Base-by-base conservation (phyloP, 1,140 invertebrate genomes). In the Drosophila pachea region DNA sequence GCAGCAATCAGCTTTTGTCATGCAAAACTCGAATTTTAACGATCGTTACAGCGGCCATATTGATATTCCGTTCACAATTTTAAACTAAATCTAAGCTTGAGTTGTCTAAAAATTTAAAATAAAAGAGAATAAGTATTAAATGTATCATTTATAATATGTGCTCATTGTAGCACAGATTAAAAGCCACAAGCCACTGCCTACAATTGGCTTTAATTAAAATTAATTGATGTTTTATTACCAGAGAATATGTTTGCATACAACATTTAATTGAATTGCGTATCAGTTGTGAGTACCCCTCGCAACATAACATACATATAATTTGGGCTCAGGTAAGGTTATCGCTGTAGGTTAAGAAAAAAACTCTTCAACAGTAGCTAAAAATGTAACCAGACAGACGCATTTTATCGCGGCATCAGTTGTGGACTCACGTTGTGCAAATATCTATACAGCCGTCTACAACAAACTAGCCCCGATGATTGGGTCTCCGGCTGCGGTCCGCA, bases 341-440 rank as follows among this genome's bases (percentile, higher is more conserved):
- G 33, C 8, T 52, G 47, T 65, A 69, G 61, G 61, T 69, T 69
- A 65, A 52, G 42, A 54, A 8, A 9, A 48, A 40, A 70, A 64
- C 54, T 66, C 70, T 68, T 42, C 43, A 69, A 61, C 63, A 48
- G 49, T 59, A 63, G 31, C 61, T 61, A 42, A 31, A 74, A 16
- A 29, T 36, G 29, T 69, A 55, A 33, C 12, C 63, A 72, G 60
- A 77, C 66, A 60, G 53, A 52, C 65, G 48, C 59, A 70, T 73
- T 63, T 84, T 84, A 86, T 84, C 81, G 14, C 49, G 45, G 32
- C 59, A 65, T 71, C 66, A 65, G 60, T 65, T 84, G 81, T 84
- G 42, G 83, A 78, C 81, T 86, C 81, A 84, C 81, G 81, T 84
- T 86, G 76, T 36, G 64, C 73, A 86, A 84, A 84, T 74, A 84